These are phyloP conservation scores for Phymatocera aterrima DNA, from an alignment of 2,888 invertebrate genomes.

Conservation along the genomic window DNA sequence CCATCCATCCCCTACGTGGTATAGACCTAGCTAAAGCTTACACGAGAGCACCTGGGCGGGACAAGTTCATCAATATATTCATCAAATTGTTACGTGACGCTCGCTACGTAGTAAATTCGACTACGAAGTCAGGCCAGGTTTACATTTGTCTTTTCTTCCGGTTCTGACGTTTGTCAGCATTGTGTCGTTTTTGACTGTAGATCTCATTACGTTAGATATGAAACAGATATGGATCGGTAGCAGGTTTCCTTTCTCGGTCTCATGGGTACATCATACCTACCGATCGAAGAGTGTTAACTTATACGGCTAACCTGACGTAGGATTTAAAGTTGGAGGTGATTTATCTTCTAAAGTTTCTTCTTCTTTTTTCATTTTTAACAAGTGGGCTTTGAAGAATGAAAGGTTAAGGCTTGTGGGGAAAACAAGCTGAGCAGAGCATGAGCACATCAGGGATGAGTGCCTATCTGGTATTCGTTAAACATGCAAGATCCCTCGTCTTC, in stretches of 20 bases:
- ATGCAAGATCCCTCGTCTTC: slow-evolving; percentile 5
- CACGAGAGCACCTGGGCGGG: background rate
- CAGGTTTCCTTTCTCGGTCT: slow-evolving; percentile 22
- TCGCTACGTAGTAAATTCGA: background rate
- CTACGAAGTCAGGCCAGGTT: background rate
- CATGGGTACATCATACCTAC: background rate
- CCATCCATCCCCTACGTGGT: background rate
- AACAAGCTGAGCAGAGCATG: slow-evolving; percentile 50
- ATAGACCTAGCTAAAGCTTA: slow-evolving; percentile 7
- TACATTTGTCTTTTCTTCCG: background rate
- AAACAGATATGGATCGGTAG: slow-evolving; percentile 32
- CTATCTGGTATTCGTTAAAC: slow-evolving; percentile 30
- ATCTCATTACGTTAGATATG: slow-evolving; percentile 30
- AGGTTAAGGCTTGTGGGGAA: slow-evolving; percentile 56
- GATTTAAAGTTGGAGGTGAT: slow-evolving; percentile 30
- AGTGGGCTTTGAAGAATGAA: slow-evolving; percentile 38
- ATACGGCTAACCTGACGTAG: slow-evolving; percentile 28
- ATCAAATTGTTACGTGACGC: background rate
- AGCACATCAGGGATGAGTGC: slow-evolving; percentile 21
- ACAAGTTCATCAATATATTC: background rate
- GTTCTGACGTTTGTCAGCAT: background rate
- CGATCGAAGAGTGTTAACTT: slow-evolving; percentile 29
- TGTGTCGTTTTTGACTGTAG: background rate
- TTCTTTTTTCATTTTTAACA: slow-evolving; percentile 5
- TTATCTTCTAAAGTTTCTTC: background rate